A percentile compares a stretch with the other conserved stretches of the same genome.
Evolutionary conservation across 2,888 invertebrate genomes (phyloP).

Genomic region (Caenorhabditis uteleia): DNA sequence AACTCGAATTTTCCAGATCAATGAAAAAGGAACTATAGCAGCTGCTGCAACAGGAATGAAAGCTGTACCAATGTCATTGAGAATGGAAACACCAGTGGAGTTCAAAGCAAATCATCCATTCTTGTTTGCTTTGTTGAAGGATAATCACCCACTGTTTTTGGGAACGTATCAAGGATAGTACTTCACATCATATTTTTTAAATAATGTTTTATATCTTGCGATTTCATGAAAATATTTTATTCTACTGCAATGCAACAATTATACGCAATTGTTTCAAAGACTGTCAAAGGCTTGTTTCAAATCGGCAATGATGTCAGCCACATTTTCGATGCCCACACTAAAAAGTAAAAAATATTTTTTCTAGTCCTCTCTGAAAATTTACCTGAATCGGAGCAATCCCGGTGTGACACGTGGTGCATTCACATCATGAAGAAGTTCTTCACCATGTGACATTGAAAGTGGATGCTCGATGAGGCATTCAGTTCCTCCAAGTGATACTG

Average conservation of each 20-base stretch:
- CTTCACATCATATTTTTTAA: neutral
- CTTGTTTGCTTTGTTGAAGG: conserved; percentile 33
- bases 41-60: conserved; percentile 49
- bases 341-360: conserved; percentile 5
- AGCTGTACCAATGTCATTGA: conserved; percentile 9
- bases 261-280: too few relatives aligned
- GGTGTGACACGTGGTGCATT: conserved; percentile 19
- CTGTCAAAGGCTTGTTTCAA: conserved; percentile 65
- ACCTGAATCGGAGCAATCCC: conserved; percentile 55
- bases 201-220: too few relatives aligned
- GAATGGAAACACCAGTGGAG: conserved; percentile 7
- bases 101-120: conserved; percentile 57
- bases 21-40: conserved; percentile 55
- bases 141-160: conserved; percentile 35
- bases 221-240: too few relatives aligned
- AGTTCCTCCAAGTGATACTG: conserved; percentile 58
- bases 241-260: too few relatives aligned
- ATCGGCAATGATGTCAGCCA: conserved; percentile 70
- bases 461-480: conserved; percentile 61
- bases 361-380: neutral
- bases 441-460: conserved; percentile 49
- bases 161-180: conserved; percentile 23
- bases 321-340: conserved; percentile 70
- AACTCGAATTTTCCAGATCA: conserved; percentile 43
- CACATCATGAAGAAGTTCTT: conserved; percentile 27